Base-by-base conservation (phyloP, 2,888 invertebrate genomes). In the Hydraecia micacea region DNA sequence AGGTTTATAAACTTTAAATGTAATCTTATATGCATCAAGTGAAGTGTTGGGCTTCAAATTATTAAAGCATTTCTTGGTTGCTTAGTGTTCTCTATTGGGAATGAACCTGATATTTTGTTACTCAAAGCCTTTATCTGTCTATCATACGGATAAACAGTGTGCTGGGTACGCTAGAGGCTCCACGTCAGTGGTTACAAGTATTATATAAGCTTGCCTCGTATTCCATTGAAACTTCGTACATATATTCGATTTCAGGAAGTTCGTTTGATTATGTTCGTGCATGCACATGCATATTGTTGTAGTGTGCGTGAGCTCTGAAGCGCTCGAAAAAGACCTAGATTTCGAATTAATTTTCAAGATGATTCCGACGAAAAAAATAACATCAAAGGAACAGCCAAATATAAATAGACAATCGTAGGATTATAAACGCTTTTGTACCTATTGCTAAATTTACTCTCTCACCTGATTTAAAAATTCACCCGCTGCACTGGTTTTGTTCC, bases 1-100 rank as follows among this genome's bases (percentile, higher is more conserved):
- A 73, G 87, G 84, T 75, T 63, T 75, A 28, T 60, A 60, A 79
- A 86, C 65, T 84, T 83, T 73, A 42, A 49, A 73, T 83, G 66
- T 73, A 79, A 75, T 73, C 42, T 83, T 70, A 67, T 65, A 75
- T 73, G 75, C 58, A 79, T 79, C 66, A 75, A 70, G 46, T 75
- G 65, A n/a, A 4, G 46, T 73, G 58, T 75, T 63, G 2, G 18
- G 39, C 62, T n/a, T 73, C 62, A 85, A 66, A 79, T 63, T 73
- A 63, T 28, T 71, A 15, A 73, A 75, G 67, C 18, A 68, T 68
- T 81, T 77, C 66, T 67, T 71, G 46, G 25, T 58, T 36, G 18
- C 28, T 60, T 7, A 15, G n/a, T 21, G 73, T 46, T 18, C 60
- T 63, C 46, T 72, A 8, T 28, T 60, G 42, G 21, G 4, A 62